Evolutionary conservation across 2,797 vertebrate genomes (phyloP), one percentile per base, ranked within the genome.

Genomic region (Pangasius macronema): DNA sequence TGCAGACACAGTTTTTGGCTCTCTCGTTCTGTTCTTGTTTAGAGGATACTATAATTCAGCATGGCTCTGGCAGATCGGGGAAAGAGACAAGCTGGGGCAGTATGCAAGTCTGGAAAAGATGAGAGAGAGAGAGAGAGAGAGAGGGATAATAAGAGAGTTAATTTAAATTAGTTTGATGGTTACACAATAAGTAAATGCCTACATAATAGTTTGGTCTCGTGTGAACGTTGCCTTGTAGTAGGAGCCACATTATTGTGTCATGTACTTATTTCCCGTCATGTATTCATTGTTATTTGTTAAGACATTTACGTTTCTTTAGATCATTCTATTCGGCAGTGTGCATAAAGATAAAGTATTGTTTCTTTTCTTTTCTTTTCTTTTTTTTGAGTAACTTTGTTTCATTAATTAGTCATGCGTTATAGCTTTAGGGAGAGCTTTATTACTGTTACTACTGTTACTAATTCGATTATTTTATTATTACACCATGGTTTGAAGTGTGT

Each of bases 41-140:
- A 61, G 33, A 59, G 20, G 79, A 81, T 81, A 55, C 55, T 24
- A 42, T 83, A 24, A 51, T 68, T 83, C 27, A 83, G 63, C 63
- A 27, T 42, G 79, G 79, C 79, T 59, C 55, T 59, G 77, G 55
- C 55, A 59, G 77, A 27, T 46, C 51, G 42, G 42, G 30, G 46
- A 76, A 51, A 24, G 33, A 81, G 55, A 81, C 55, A 39, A 81
- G 77, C 36, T 27, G 33, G 36, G 55, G 77, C 77, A 81, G 27
- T 33, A 61, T 5, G 6, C 27, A 61, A 6, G 13, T 81, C 33
- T 16, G 77, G 33, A 81, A 81, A 36, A 14, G 77, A 61, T 59
- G 53, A 81, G 10, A 27, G 49, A 49, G 8, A 14, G 72, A 77
- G 53, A 36, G 30, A 55, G 14, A 30, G 4, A 55, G n/a, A 33